Evolutionary conservation across 2,797 vertebrate species (phyloP).

Genomic region (Cryptoblepharus egeriae): DNA sequence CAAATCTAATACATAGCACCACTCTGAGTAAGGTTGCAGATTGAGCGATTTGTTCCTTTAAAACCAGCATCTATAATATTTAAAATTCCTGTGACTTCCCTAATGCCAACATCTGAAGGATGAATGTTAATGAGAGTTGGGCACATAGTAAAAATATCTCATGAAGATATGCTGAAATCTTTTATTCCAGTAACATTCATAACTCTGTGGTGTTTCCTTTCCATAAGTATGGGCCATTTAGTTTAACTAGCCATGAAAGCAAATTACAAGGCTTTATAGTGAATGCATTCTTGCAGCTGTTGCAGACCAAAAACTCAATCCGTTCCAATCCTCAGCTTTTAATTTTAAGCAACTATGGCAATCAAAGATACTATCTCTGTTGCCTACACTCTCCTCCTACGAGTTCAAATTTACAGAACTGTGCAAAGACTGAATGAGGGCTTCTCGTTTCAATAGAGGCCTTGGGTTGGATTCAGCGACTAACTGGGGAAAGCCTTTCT

Average conservation of each 20-base stretch:
- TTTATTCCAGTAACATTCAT: constrained; percentile 5
- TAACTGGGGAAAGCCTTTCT: not conserved
- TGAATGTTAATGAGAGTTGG: constrained; percentile 9
- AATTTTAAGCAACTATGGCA: not conserved
- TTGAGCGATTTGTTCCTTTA: constrained; percentile 68
- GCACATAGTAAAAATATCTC: constrained; percentile 15
- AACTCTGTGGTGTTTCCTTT: constrained; percentile 12
- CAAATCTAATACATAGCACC: constrained; percentile 45
- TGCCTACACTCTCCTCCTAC: not conserved
- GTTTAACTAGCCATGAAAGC: constrained; percentile 12
- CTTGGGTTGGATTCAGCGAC: not conserved
- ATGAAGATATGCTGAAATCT: not conserved
- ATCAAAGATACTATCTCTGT: not conserved
- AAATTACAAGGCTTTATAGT: not conserved
- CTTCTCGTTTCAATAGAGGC: not conserved
- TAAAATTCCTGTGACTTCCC: constrained; percentile 43
- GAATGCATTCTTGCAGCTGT: constrained; percentile 3
- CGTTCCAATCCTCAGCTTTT: not conserved
- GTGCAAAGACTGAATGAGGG: not conserved
- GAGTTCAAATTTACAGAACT: too few species aligned
- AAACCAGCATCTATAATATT: constrained; percentile 55
- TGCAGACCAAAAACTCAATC: not conserved
- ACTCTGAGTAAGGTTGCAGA: constrained; percentile 64
- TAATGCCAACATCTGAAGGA: constrained; percentile 28
- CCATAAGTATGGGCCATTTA: not conserved